Percentiles rank a stretch among this genome's conserved stretches.
phyloP scores from a whole-genome alignment of 1,140 invertebrate genomes.

The Heliothis subflexa region DNA sequence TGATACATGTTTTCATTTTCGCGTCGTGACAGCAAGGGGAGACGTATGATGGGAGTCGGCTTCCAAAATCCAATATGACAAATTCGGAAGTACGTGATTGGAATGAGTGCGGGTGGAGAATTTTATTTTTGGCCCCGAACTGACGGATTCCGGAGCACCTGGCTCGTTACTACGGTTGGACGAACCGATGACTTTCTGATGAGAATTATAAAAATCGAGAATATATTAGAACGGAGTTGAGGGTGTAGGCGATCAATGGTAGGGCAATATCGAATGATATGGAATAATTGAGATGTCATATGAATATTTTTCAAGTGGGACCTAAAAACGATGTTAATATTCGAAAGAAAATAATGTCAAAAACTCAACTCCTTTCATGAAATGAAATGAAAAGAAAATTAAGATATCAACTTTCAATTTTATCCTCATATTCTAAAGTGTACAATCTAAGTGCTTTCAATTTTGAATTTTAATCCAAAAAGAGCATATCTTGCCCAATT shows the following conservation, averaged over 20 bases:
- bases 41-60: conserved; percentile 76
- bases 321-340: neutral
- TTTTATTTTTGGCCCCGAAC: conserved; percentile 70
- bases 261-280: conserved; percentile 3
- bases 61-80: conserved; percentile 85
- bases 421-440: too few relatives aligned
- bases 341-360: neutral
- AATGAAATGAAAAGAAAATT: too few relatives aligned
- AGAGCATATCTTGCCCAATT: neutral
- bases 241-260: neutral
- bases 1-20: conserved; percentile 83
- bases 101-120: conserved; percentile 75
- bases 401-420: too few relatives aligned
- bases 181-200: conserved; percentile 55
- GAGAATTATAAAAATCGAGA: conserved; percentile 48
- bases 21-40: conserved; percentile 75
- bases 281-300: conserved; percentile 1
- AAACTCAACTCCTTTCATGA: too few relatives aligned
- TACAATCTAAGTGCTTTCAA: too few relatives aligned
- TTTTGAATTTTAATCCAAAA: neutral
- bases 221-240: conserved; percentile 34
- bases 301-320: neutral
- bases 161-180: conserved; percentile 55
- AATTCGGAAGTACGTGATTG: conserved; percentile 84
- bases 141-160: conserved; percentile 62